These are phyloP conservation scores for Mormyrops attenuatus DNA, from an alignment of 2,797 vertebrate genomes.

Conservation along the genomic window DNA sequence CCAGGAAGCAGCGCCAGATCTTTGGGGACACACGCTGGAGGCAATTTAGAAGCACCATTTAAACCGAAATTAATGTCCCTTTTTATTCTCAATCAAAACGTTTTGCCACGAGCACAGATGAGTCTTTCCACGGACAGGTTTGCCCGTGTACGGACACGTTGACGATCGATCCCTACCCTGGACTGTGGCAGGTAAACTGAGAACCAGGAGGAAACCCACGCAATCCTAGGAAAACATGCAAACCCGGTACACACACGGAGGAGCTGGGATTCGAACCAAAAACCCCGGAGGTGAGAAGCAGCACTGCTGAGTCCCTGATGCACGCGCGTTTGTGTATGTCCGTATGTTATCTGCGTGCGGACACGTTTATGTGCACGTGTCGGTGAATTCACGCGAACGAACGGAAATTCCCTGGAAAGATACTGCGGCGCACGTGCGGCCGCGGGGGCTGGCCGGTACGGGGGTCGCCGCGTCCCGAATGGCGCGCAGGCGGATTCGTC, in stretches of 20 bases:
- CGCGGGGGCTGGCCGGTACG: background rate
- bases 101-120: background rate
- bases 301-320: background rate
- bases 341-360: background rate
- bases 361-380: background rate
- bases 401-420: background rate
- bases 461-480: background rate
- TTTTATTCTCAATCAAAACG: background rate
- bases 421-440: background rate
- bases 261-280: background rate
- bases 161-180: background rate
- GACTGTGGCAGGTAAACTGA: background rate
- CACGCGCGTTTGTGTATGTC: background rate
- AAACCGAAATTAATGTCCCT: background rate
- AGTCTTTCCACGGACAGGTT: background rate
- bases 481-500: background rate
- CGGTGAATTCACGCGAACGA: background rate
- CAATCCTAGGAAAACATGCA: background rate
- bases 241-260: background rate
- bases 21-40: background rate
- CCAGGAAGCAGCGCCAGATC: background rate
- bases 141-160: background rate
- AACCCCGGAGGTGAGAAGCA: background rate
- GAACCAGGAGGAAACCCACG: background rate
- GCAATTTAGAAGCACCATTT: background rate